Conservation (phyloP, 2,888 invertebrate genomes). For the Eupithecia exiguata region DNA sequence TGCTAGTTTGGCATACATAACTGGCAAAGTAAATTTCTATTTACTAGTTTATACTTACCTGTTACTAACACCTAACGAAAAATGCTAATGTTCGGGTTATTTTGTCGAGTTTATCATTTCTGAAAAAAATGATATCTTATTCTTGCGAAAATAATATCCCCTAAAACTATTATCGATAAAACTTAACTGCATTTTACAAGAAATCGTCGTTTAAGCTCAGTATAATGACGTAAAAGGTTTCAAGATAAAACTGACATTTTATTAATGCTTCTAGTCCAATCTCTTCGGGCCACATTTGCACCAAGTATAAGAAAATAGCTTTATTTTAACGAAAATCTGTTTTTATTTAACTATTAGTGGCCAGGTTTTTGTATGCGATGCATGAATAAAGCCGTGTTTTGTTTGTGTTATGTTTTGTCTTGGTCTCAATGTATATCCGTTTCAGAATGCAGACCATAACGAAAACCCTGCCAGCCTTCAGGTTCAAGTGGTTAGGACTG, state of each 20-base stretch:
- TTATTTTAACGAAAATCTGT: too few relatives aligned
- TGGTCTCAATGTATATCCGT: too few relatives aligned
- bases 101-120: neutral
- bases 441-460: too few relatives aligned
- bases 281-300: neutral
- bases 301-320: neutral
- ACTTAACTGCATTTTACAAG: neutral
- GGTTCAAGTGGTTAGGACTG: too few relatives aligned
- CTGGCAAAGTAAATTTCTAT: neutral
- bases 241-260: neutral
- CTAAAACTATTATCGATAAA: neutral
- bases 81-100: neutral
- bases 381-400: too few relatives aligned
- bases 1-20: neutral
- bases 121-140: neutral
- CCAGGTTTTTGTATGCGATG: too few relatives aligned
- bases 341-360: too few relatives aligned
- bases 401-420: too few relatives aligned
- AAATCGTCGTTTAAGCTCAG: neutral
- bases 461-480: too few relatives aligned
- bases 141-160: neutral
- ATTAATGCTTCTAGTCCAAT: neutral
- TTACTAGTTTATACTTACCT: neutral
- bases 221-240: constrained; percentile 5
- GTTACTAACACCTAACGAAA: neutral